Percentiles rank a stretch among this genome's conserved stretches.
Evolutionary conservation across 2,113 vertebrate species (phyloP).

Genomic region (Grus americana): DNA sequence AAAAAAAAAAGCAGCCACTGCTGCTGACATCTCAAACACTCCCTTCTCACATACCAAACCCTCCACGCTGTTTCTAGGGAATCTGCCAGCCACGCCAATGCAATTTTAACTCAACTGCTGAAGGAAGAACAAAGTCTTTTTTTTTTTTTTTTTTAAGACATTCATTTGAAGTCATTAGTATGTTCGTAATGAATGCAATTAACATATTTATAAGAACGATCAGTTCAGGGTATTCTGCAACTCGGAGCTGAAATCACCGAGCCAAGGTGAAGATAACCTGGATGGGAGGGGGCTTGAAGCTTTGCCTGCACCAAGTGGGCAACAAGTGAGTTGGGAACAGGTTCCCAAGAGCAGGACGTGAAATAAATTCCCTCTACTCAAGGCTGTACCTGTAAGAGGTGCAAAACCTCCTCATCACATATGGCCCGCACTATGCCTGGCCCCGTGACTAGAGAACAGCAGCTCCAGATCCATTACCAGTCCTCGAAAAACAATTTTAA

Average conservation of each 20-base stretch:
- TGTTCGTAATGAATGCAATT: not conserved
- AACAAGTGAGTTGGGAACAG: not conserved
- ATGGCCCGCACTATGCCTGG: rapidly evolving
- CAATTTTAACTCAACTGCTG: not conserved
- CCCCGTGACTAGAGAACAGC: not conserved
- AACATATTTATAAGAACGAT: not conserved
- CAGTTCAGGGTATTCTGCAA: not conserved
- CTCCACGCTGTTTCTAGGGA: not conserved
- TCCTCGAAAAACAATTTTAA: not conserved
- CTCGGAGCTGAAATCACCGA: not conserved
- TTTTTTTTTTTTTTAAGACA: not conserved
- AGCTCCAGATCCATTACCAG: not conserved
- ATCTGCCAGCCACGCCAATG: not conserved
- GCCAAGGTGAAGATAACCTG: not conserved
- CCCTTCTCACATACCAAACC: not conserved
- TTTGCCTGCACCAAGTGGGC: not conserved
- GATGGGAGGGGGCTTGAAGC: not conserved
- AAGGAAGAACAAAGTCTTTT: not conserved
- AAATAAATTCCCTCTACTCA: not conserved
- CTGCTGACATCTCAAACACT: not conserved
- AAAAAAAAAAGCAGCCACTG: not conserved
- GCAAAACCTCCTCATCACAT: rapidly evolving
- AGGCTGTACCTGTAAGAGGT: not conserved
- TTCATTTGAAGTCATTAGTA: not conserved
- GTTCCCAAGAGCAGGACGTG: not conserved